Evolutionary conservation across 1,140 invertebrate genomes (phyloP).

Genomic region (Drosophila aff.): DNA sequence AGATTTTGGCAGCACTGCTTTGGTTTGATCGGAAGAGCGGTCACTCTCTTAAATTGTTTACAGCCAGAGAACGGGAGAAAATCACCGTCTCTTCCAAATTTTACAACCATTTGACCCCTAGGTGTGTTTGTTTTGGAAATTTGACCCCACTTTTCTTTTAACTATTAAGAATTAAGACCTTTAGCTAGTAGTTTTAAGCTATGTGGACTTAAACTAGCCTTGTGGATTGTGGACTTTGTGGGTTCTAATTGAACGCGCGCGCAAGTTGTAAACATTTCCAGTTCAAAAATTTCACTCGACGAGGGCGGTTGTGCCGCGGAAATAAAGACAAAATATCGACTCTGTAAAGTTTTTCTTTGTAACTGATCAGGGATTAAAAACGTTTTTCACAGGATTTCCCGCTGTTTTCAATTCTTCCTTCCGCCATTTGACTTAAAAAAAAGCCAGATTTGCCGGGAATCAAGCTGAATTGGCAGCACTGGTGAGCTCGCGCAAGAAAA

Average conservation of each 20-base stretch:
- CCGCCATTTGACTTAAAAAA: not conserved
- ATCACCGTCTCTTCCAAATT: not conserved
- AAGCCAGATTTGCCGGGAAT: not conserved
- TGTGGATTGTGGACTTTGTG: not conserved
- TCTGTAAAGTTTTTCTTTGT: not conserved
- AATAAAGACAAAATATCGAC: not conserved
- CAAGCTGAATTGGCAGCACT: not conserved
- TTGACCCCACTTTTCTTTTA: not conserved
- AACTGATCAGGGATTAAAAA: not conserved
- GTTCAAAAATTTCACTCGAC: not conserved
- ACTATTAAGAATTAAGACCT: not conserved
- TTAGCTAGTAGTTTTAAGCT: not conserved
- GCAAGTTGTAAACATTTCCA: not conserved
- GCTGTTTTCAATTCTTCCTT: not conserved
- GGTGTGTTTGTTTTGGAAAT: not conserved
- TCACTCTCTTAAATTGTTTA: too few relatives aligned
- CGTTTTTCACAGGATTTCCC: not conserved
- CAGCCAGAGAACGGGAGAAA: not conserved
- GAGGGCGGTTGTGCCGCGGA: conserved; percentile 1
- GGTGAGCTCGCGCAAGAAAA: not conserved
- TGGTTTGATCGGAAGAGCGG: too few relatives aligned
- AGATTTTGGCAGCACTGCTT: too few relatives aligned
- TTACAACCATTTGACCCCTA: not conserved
- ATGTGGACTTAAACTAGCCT: not conserved
- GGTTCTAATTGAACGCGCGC: not conserved